Base-by-base conservation (phyloP, 2,797 vertebrate species). In the Micropoecilia bifurca region DNA sequence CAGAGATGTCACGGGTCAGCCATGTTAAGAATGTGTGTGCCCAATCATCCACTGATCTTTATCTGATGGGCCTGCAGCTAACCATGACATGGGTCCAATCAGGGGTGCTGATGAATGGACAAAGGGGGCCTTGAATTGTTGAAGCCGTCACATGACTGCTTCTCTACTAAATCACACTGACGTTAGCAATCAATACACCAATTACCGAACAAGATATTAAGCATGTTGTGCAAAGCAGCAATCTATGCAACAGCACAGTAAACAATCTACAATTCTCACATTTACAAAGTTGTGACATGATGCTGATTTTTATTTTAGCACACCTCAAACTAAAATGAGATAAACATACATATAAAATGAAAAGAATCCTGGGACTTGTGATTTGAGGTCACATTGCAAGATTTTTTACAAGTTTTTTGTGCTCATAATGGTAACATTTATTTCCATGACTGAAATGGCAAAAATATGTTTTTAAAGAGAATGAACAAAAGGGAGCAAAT, bases 1-100 rank as follows among this genome's bases (percentile, higher is more conserved):
- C 96, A 92, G 94, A 95, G 97, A 98, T 98, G 98, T 98, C 97
- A 98, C 96, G 97, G 98, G 97, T 99, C 98, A 99, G 97, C 96
- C 98, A 99, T 97, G 98, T 99, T 97, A 99, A 99, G 98, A 99
- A 99, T 99, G 98, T 97, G 97, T 98, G 96, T 92, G 94, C 96
- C 98, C 97, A 97, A 98, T 99, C 97, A 98, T 97, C 97, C 96
- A 90, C 96, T 97, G 98, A 99, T 99, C 96, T 96, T 97, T 98
- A 99, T 99, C 98, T 97, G 96, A 87, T 89, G 91, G 95, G 96
- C 97, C 96, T 95, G 96, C 93, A 98, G 97, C 97, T 96, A 96
- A 96, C 96, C 96, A 96, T 96, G 96, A 97, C 97, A 97, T 95
- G 95, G 95, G 96, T 95, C 95, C 96, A 96, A 97, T 97, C 96